Conservation (phyloP, 1,140 invertebrate genomes). For the Drosophila oshimai region DNA sequence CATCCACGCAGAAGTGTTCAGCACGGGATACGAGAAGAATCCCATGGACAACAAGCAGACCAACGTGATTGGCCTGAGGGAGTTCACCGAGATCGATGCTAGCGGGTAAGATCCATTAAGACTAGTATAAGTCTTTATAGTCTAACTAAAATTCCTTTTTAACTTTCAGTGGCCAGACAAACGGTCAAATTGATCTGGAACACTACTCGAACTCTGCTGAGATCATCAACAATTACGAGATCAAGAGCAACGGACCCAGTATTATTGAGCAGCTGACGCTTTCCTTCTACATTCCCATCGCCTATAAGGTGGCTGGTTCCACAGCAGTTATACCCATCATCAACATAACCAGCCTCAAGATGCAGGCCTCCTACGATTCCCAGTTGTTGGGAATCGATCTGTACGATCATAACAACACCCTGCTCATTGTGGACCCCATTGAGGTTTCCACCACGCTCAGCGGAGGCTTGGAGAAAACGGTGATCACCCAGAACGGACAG, state of each 20-base stretch:
- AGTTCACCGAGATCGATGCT: conserved; percentile 82
- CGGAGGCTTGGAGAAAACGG: conserved; percentile 16
- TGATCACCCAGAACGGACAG: conserved; percentile 41
- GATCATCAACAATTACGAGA: conserved; percentile 73
- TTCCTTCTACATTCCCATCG: conserved; percentile 68
- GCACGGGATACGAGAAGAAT: conserved; percentile 81
- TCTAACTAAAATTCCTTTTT: too few species aligned
- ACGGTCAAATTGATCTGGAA: conserved; percentile 62
- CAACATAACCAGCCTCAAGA: conserved; percentile 59
- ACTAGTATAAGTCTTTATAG: too few species aligned
- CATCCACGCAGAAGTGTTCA: conserved; percentile 76
- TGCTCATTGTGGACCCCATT: conserved; percentile 56
- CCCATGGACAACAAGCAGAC: conserved; percentile 61
- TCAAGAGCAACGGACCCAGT: conserved; percentile 78
- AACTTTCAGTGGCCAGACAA: conserved; percentile 56
- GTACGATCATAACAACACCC: conserved; percentile 67
- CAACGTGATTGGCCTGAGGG: conserved; percentile 76
- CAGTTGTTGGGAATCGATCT: conserved; percentile 60
- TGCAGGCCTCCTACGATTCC: conserved; percentile 71
- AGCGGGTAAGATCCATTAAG: conserved; percentile 72
- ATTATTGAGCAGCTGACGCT: conserved; percentile 65
- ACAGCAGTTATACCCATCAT: conserved; percentile 60
- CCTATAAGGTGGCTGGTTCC: conserved; percentile 62
- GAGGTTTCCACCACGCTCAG: conserved; percentile 33
- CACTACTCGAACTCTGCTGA: conserved; percentile 58